Evolutionary conservation across 64 coral and sea anemone genomes (phyloP), one percentile per base, ranked within the genome.

Genomic region (Catalaphyllia jardinei): DNA sequence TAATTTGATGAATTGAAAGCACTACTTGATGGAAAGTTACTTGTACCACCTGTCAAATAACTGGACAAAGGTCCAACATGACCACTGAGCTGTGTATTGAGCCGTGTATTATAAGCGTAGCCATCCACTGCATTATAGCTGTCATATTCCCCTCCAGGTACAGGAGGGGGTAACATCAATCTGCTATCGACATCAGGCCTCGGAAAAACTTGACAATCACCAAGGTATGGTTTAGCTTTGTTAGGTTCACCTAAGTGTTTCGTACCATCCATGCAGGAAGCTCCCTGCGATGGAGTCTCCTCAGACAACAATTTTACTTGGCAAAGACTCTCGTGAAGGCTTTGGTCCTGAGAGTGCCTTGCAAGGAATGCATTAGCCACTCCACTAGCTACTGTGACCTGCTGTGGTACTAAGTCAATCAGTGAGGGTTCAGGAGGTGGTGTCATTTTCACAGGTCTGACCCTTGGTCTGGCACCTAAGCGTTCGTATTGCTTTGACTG

Each of bases 381-480:
- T 16, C 81, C 81, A 71, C 27, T 29, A 4, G 81, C 25, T 6
- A 72, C 35, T 61, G 54, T 63, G 0, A 64, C 39, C 29, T 31
- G 1, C 14, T 62, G 19, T 77, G 55, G 65, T 0, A 7, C 65
- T 69, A n/a, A n/a, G 65, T 69, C 65, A 69, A 69, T 22, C 65
- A 69, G 25, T 9, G 22, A 69, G 3, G 65, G 25, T 10, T n/a
- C 20, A 1, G 17, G 54, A 22, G 54, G 28, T 22, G 29, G 28
- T 0, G 27, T 8, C 9, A 13, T 10, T 61, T 50, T 28, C 13
- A 33, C 35, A 38, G 33, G 31, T 1, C 29, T 12, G 13, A 29
- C 20, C 1, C 46, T 85, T 14, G 81, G 81, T 85, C 81, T 46
- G 14, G 81, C 81, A 16, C 81, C 81, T 5, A 28, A 38, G 18